Evolutionary conservation across 2,797 vertebrate genomes (phyloP).

Genomic region (Pseudopleuronectes americanus): DNA sequence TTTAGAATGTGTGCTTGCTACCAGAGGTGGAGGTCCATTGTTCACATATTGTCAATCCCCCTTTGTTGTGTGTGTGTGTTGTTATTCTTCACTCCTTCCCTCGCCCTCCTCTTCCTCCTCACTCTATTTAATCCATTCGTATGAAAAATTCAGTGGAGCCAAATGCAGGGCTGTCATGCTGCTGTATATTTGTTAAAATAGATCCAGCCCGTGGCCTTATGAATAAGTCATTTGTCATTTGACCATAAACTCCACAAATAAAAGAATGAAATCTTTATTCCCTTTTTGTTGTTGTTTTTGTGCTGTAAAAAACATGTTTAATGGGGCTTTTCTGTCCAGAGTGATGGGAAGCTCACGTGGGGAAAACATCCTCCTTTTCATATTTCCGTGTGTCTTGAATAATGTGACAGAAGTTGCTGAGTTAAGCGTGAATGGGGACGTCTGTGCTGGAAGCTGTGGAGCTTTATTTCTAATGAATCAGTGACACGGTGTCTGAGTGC

Average conservation of each 20-base stretch:
- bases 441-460: constrained; percentile 11
- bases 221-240: constrained; percentile 72
- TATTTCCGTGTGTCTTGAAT: constrained; percentile 14
- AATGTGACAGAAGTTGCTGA: constrained; percentile 6
- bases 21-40: not conserved
- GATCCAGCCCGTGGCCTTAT: constrained; percentile 54
- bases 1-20: not conserved
- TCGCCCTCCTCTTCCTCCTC: not conserved
- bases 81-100: constrained; percentile 6
- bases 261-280: constrained; percentile 35
- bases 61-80: not conserved
- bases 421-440: not conserved
- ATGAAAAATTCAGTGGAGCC: constrained; percentile 65
- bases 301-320: constrained; percentile 21
- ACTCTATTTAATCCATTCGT: constrained; percentile 20
- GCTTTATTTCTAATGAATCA: constrained; percentile 2
- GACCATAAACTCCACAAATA: constrained; percentile 47
- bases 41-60: not conserved
- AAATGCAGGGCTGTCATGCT: constrained; percentile 55
- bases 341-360: constrained; percentile 10
- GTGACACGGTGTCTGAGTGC: constrained; percentile 7
- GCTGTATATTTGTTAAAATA: constrained; percentile 58
- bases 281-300: not conserved
- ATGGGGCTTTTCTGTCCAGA: constrained; percentile 31
- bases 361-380: constrained; percentile 15